Evolutionary conservation across 2,797 vertebrate genomes (phyloP).

Genomic region (Enteromius anoplus): DNA sequence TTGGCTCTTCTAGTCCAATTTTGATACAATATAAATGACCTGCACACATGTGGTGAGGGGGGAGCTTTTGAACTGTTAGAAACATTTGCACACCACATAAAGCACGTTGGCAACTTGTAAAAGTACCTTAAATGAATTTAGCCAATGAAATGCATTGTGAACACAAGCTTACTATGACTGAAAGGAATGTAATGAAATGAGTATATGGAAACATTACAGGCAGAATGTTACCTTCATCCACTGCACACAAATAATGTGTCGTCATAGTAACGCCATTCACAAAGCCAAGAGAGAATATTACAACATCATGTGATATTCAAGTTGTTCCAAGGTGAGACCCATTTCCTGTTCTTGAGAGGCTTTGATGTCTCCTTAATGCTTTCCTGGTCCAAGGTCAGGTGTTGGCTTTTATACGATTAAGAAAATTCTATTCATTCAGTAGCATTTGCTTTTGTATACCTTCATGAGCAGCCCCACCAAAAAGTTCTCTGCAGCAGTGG

Average conservation of each 20-base stretch:
- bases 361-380: slow-evolving; percentile 21
- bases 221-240: neutral
- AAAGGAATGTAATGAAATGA: neutral
- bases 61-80: slow-evolving; percentile 8
- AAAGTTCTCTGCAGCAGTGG: slow-evolving; percentile 41
- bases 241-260: neutral
- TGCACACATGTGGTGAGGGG: slow-evolving; percentile 1
- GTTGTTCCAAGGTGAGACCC: slow-evolving; percentile 35
- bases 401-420: slow-evolving; percentile 8
- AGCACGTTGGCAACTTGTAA: neutral
- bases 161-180: neutral
- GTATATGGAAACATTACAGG: neutral
- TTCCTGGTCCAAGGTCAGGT: slow-evolving; percentile 31
- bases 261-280: slow-evolving; percentile 26
- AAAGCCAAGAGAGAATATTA: slow-evolving; percentile 32
- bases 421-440: slow-evolving; percentile 16
- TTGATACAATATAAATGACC: neutral
- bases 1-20: neutral
- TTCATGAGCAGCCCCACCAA: slow-evolving; percentile 36
- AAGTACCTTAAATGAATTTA: neutral
- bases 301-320: slow-evolving; percentile 8
- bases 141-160: neutral
- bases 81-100: neutral
- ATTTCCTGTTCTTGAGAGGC: slow-evolving; percentile 23
- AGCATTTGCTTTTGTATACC: slow-evolving; percentile 47